Evolutionary conservation across 2,113 vertebrate genomes (phyloP).

Genomic region (Notechis scutatus): DNA sequence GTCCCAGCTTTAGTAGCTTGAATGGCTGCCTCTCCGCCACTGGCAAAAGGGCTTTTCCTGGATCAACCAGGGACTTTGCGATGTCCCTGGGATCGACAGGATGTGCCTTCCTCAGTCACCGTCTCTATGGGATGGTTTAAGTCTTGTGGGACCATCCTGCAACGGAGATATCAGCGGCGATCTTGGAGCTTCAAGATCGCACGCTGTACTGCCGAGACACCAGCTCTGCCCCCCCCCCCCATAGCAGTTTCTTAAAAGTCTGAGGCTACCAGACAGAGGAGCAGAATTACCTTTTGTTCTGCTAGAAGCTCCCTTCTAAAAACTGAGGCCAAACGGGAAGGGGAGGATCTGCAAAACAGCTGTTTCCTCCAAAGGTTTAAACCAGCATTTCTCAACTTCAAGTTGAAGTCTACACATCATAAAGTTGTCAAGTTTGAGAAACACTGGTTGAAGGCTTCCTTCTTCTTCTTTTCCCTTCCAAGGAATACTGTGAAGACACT

Average conservation of each 20-base stretch:
- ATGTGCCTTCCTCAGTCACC: too few species aligned
- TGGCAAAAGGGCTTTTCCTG: too few species aligned
- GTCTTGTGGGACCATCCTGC: too few species aligned
- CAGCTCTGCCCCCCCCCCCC: too few species aligned
- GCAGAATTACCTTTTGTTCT: neutral
- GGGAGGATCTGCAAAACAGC: neutral
- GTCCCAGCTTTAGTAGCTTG: too few species aligned
- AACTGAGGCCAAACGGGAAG: neutral
- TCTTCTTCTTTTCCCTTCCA: neutral
- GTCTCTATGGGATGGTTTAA: too few species aligned
- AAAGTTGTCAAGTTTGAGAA: neutral
- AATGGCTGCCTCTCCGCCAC: too few species aligned
- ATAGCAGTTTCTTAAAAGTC: neutral
- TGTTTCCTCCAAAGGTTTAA: neutral
- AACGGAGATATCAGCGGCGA: too few species aligned
- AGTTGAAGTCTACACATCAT: neutral
- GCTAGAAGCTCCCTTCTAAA: neutral
- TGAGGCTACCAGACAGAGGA: neutral
- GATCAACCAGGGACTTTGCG: too few species aligned
- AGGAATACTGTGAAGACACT: neutral
- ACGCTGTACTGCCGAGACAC: too few species aligned
- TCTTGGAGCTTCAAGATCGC: too few species aligned
- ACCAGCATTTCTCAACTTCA: neutral
- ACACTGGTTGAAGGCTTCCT: neutral
- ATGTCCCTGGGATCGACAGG: too few species aligned